Evolutionary conservation across 2,888 invertebrate species (phyloP), one percentile per base, ranked within the genome.

Genomic region (Cephonodes hylas): DNA sequence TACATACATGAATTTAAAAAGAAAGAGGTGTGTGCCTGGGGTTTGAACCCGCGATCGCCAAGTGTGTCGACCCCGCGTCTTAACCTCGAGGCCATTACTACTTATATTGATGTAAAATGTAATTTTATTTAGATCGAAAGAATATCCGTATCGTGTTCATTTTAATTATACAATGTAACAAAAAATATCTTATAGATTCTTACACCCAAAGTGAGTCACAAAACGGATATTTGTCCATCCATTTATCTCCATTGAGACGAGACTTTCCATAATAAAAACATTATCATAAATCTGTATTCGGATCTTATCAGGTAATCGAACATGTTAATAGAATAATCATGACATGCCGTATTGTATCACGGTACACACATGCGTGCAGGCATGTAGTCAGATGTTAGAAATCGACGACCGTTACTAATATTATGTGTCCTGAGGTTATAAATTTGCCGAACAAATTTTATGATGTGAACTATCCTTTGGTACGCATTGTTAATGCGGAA

Each of bases 251-350:
- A 64, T 46, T 59, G 59, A 60, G 27, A 46, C 60, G 68, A 72
- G 69, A 66, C 59, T 66, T 64, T 57, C 58, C 61, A 65, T 66
- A 67, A 65, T 64, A 63, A 64, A 62, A 65, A 58, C 63, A 75
- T 81, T 78, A 78, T 69, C 72, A 78, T 79, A 77, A 75, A 79
- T 79, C 72, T 76, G 75, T 74, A 80, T 79, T 76, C 71, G 62
- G 79, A 83, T 80, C 64, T 73, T 80, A 84, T 84, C 83, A 63
- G 48, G 64, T 75, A 77, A 83, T 83, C 80, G 78, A 78, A 79
- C 76, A 77, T 72, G 75, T 80, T 84, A 82, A 83, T 84, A 79
- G 76, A 83, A 83, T 80, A 75, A 81, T 82, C 81, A 73, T 76
- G 76, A 76, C 80, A 75, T 70, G 75, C 75, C 74, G 70, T 68